These are phyloP conservation scores for Oophaga pumilio DNA, from an alignment of 2,113 vertebrate species.

Conservation along the genomic window DNA sequence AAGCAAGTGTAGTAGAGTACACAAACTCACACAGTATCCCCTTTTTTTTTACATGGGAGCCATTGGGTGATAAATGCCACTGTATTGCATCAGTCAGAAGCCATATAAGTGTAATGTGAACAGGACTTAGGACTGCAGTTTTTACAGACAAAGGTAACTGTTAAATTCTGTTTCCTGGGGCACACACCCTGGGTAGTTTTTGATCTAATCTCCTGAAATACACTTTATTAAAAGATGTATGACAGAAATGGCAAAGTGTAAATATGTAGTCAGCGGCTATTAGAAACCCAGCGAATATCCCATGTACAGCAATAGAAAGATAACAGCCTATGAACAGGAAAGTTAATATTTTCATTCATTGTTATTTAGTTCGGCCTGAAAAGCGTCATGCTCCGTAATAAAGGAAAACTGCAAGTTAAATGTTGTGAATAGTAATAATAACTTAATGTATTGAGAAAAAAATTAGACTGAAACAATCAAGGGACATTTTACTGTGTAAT, in stretches of 20 bases:
- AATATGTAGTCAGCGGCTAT: neutral
- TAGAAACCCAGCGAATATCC: neutral
- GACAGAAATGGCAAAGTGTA: neutral
- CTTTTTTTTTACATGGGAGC: too few relatives aligned
- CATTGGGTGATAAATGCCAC: too few relatives aligned
- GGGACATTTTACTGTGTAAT: constrained; percentile 27
- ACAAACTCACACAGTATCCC: too few relatives aligned
- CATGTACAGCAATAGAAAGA: neutral
- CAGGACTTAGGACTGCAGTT: too few relatives aligned
- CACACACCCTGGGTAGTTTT: neutral
- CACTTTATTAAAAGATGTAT: neutral
- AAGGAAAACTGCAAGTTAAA: constrained; percentile 31
- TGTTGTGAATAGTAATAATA: constrained; percentile 41
- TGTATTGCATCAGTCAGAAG: too few relatives aligned
- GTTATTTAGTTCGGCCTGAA: constrained; percentile 25
- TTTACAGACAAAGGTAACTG: neutral
- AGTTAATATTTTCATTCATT: constrained; percentile 10
- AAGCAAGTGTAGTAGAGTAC: too few relatives aligned
- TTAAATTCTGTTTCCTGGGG: neutral
- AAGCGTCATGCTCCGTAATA: constrained; percentile 26
- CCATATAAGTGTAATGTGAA: too few relatives aligned
- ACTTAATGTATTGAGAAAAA: constrained; percentile 28
- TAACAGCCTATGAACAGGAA: neutral
- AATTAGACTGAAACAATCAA: constrained; percentile 28
- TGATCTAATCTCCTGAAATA: neutral